Conservation (phyloP, 2,113 vertebrate genomes). For the Pseudorhombus dupliciocellatus region DNA sequence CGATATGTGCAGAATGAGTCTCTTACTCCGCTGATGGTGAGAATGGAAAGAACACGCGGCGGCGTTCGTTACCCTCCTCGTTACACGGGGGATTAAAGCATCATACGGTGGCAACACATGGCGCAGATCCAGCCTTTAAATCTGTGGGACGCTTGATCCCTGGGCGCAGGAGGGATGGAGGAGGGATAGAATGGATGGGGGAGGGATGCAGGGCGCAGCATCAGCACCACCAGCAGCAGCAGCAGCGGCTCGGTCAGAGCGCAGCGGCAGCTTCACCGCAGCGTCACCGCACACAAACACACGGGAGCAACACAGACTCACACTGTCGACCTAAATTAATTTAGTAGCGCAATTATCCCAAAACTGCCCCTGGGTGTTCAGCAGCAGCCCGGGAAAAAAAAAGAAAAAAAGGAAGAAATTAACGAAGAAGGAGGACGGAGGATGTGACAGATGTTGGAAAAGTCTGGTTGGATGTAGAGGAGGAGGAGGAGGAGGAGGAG, state of each 20-base stretch:
- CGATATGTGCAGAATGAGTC: no score
- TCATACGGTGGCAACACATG: slow-evolving; percentile 23
- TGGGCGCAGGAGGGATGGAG: slow-evolving; percentile 4
- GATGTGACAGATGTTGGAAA: slow-evolving; percentile 66
- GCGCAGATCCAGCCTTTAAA: slow-evolving; percentile 40
- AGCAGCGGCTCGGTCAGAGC: neutral
- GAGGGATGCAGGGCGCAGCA: slow-evolving; percentile 25
- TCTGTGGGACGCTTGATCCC: slow-evolving; percentile 24
- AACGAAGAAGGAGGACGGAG: slow-evolving; percentile 72
- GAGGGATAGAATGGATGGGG: neutral
- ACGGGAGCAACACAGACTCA: slow-evolving; percentile 1
- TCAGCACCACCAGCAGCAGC: slow-evolving; percentile 25
- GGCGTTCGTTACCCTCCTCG: neutral
- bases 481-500: slow-evolving; percentile 32
- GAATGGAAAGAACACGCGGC: no score
- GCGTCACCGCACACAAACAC: slow-evolving; percentile 32
- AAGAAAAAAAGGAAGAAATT: slow-evolving; percentile 41
- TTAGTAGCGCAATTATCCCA: slow-evolving; percentile 71
- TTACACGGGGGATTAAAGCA: slow-evolving; percentile 25
- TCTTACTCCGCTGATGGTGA: no score
- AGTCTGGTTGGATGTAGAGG: slow-evolving; percentile 53
- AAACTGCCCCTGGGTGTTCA: slow-evolving; percentile 60
- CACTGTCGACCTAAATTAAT: slow-evolving; percentile 75
- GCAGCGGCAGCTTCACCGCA: slow-evolving; percentile 36
- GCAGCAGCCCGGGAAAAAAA: slow-evolving; percentile 14